A percentile compares a stretch with the other conserved stretches of the same genome.
Conservation (phyloP, 2,113 vertebrate species). For the Gila orcuttii region DNA sequence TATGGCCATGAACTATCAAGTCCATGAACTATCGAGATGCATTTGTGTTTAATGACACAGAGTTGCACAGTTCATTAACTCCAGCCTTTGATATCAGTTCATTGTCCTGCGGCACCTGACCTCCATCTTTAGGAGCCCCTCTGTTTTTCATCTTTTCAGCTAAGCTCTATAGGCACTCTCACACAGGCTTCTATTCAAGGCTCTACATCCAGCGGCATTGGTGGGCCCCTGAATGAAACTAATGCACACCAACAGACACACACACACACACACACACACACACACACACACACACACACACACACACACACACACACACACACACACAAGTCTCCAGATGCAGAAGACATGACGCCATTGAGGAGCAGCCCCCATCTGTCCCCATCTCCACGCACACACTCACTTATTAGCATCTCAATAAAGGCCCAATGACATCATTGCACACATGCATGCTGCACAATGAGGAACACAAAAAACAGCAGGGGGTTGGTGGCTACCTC, state of each 20-base stretch:
- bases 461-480: conserved; percentile 57
- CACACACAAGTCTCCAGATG: conserved; percentile 60
- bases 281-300: too few species aligned
- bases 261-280: conserved; percentile 47
- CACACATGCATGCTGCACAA: conserved; percentile 55
- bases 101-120: conserved; percentile 54
- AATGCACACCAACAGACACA: conserved; percentile 36
- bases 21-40: not conserved
- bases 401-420: conserved; percentile 60
- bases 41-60: conserved; percentile 20
- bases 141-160: conserved; percentile 53
- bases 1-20: not conserved
- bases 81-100: conserved; percentile 52
- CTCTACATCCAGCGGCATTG: conserved; percentile 28
- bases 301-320: not conserved
- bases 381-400: conserved; percentile 44
- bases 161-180: conserved; percentile 47
- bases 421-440: conserved; percentile 60
- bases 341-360: conserved; percentile 64
- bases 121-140: conserved; percentile 50
- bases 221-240: conserved; percentile 35
- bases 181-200: conserved; percentile 31
- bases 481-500: conserved; percentile 41
- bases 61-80: conserved; percentile 52
- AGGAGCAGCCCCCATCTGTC: conserved; percentile 60